Evolutionary conservation across 2,888 invertebrate genomes (phyloP), one percentile per base, ranked within the genome.

Genomic region (Gandaritis pyraliata): DNA sequence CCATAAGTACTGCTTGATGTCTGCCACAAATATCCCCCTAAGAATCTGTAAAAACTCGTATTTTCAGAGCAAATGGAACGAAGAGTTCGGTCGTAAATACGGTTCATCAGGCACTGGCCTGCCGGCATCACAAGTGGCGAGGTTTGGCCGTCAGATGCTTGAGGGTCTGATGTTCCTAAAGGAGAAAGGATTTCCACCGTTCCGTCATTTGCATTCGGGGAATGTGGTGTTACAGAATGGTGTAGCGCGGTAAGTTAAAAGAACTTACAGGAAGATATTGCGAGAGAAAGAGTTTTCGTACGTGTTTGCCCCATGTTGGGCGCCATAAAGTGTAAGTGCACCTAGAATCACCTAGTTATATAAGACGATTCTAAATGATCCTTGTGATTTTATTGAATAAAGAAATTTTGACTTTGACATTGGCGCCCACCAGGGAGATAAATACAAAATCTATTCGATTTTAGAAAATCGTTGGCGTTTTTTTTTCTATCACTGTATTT

Each of bases 211-310:
- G 70, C 98, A 98, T 85, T 95, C 96, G 55, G 98, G 98, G 41
- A 98, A 98, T 87, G 95, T 98, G 29, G 96, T 98, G 70, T 94
- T 98, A 45, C 98, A 98, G 79, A 97, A 98, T 83, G 97, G 98
- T 16, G 97, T 97, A 0, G 98, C 98, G 51, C 94, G 98, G 96
- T 96, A 77, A 83, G 83, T 59, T 18, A 5, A 33, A n/a, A 33
- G 33, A 11, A 33, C 33, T 33, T 33, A 1, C 8, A 10, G 10
- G 1, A 33, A 33, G 16, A 15, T 43, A 11, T 16, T 43, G 16
- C 11, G 16, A 30, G 10, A 30, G 30, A 30, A 7, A 30, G 8
- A 33, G 8, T 1, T 8, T 10, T 10, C 33, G 10, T 33, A 4
- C 11, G 10, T 11, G 10, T 13, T 16, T 7, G 52, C 61, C 58